Evolutionary conservation across 1,140 invertebrate genomes (phyloP).

Genomic region (Apis mellifera): DNA sequence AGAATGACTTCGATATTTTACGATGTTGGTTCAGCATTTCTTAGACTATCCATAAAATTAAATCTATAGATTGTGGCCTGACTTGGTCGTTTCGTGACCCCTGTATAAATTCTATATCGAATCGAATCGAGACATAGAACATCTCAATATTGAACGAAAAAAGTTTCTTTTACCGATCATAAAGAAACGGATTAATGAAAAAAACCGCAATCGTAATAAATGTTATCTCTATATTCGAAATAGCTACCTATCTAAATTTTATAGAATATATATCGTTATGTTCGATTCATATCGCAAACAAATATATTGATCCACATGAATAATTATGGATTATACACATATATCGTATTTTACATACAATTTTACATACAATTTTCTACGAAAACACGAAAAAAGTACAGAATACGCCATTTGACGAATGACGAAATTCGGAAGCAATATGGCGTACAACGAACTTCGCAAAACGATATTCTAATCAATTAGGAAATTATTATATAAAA

Average conservation of each 20-base stretch:
- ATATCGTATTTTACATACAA: too few relatives aligned
- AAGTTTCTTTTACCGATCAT: background rate
- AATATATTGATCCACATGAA: background rate
- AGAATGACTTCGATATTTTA: slow-evolving; percentile 11
- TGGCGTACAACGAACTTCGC: too few relatives aligned
- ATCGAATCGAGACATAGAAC: background rate
- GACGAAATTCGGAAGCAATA: background rate
- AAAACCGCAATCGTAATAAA: background rate
- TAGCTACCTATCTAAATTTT: background rate
- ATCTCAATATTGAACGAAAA: background rate
- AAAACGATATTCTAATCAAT: too few relatives aligned
- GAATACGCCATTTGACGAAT: background rate
- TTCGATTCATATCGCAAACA: background rate
- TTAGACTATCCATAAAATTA: slow-evolving; percentile 26
- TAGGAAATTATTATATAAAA: too few relatives aligned
- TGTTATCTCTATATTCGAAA: background rate
- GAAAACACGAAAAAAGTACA: background rate
- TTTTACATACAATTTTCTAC: too few relatives aligned
- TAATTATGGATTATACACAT: background rate
- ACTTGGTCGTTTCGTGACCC: background rate
- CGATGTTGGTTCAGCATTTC: slow-evolving; percentile 32
- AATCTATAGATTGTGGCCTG: background rate
- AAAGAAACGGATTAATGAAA: background rate
- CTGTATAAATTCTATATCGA: background rate
- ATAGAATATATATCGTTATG: background rate